Evolutionary conservation across 2,888 invertebrate genomes (phyloP).

Genomic region (Noctua fimbriata): DNA sequence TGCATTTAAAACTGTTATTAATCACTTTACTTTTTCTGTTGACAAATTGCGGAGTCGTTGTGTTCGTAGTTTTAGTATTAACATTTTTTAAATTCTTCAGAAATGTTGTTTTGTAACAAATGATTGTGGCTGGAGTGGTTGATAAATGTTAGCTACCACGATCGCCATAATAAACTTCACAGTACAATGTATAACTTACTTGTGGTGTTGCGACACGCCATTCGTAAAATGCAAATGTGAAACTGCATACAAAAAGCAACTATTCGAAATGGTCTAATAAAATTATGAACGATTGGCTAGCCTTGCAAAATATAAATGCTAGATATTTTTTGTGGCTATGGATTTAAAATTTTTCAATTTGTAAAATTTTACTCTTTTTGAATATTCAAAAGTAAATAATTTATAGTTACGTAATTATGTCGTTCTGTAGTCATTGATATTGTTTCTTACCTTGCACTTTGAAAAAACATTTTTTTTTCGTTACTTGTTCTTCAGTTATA

Average conservation of each 20-base stretch:
- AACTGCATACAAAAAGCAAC: conserved; percentile 57
- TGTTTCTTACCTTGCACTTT: background rate
- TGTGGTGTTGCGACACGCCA: conserved; percentile 51
- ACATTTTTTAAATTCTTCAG: conserved; percentile 53
- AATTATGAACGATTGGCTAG: conserved; percentile 60
- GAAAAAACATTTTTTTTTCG: background rate
- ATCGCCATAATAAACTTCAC: conserved; percentile 58
- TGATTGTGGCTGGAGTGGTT: conserved; percentile 45
- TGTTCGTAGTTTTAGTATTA: conserved; percentile 60
- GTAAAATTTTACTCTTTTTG: background rate
- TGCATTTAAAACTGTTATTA: conserved; percentile 87
- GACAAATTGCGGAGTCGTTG: conserved; percentile 75
- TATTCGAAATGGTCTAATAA: conserved; percentile 59
- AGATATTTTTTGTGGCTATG: conserved; percentile 18
- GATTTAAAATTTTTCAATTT: conserved; percentile 18
- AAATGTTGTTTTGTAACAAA: conserved; percentile 58
- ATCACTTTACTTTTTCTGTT: conserved; percentile 81
- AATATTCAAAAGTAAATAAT: background rate
- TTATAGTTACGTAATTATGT: background rate
- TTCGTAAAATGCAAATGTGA: conserved; percentile 63
- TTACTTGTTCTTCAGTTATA: background rate
- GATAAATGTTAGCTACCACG: conserved; percentile 55
- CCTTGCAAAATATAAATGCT: conserved; percentile 35
- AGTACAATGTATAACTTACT: conserved; percentile 58
- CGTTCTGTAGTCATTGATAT: background rate